These are phyloP conservation scores for Nesidiocoris tenuis DNA, from an alignment of 2,888 invertebrate species.

Conservation along the genomic window DNA sequence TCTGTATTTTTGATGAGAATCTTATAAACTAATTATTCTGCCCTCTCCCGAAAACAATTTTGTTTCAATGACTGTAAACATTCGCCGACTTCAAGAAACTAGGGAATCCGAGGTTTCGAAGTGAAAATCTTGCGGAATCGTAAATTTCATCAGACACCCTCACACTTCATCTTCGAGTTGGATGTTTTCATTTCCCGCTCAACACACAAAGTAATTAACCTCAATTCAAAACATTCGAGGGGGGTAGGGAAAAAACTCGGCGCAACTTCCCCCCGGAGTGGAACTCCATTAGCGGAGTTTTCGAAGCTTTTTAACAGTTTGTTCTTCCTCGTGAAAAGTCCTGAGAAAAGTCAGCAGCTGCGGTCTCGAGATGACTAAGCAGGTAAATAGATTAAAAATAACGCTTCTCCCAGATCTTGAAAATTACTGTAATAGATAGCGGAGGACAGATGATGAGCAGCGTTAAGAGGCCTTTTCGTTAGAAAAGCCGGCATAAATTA, in stretches of 20 bases:
- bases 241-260: background rate
- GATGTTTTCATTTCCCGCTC: no score
- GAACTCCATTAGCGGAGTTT: constrained; percentile 13
- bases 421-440: constrained; percentile 25
- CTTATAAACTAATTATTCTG: no score
- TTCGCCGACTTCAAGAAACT: no score
- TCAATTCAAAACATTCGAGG: background rate
- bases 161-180: no score
- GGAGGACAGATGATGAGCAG: background rate
- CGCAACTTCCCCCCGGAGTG: background rate
- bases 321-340: background rate
- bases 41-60: no score
- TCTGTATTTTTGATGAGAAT: no score
- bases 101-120: no score
- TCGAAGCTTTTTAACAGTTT: constrained; percentile 9
- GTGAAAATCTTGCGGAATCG: no score
- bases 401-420: constrained; percentile 16
- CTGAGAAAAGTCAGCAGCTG: background rate
- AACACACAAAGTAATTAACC: background rate
- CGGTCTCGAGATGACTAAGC: constrained; percentile 24
- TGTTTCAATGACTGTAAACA: no score
- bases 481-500: constrained; percentile 29
- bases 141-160: no score
- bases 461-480: background rate
- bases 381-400: constrained; percentile 31